Base-by-base conservation (phyloP, 2,113 vertebrate species). In the Odontesthes bonariensis region DNA sequence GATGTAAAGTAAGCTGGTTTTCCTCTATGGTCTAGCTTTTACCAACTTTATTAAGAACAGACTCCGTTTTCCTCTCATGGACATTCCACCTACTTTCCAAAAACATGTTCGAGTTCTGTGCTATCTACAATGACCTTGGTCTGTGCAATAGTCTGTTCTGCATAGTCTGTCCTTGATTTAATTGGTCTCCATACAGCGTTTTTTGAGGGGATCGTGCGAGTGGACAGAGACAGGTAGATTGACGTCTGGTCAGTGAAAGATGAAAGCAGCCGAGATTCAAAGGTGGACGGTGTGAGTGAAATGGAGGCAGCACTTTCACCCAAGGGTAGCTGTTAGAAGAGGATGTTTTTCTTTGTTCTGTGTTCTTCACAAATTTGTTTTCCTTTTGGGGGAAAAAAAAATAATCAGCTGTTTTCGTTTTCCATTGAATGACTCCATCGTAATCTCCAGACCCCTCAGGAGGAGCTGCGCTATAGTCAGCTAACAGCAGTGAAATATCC, bases 401-500 rank as follows among this genome's bases (percentile, higher is more conserved):
- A 49, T 12, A 38, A 38, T 38, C 35, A 10, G 6, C 35, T 1
- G 42, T 60, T 79, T 80, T 63, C 27, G 10, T 77, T 84, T 79
- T 55, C 71, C 54, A 80, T 65, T 71, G 63, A 71, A 82, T 72
- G 76, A 47, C 7, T 77, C 32, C 60, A 46, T 54, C 2, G 47
- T 83, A 83, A 80, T 87, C 71, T 84, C 67, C 33, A 46, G 32
- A 51, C 52, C 81, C 86, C 81, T 74, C 61, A 68, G 84, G 77
- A 89, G 66, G 42, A 69, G 72, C 66, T 47, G 61, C 57, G 60
- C 70, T 77, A 22, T 68, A 85, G 79, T 86, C 60, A 49, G 61
- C 83, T 86, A 81, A 85, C 75, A 81, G 70, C 76, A 75, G 81
- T 76, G 82, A 81, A 88, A 83, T 83, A 86, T 83, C 86, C 79